These are phyloP conservation scores for Andrena minutula DNA, from an alignment of 2,888 invertebrate species.

Conservation along the genomic window DNA sequence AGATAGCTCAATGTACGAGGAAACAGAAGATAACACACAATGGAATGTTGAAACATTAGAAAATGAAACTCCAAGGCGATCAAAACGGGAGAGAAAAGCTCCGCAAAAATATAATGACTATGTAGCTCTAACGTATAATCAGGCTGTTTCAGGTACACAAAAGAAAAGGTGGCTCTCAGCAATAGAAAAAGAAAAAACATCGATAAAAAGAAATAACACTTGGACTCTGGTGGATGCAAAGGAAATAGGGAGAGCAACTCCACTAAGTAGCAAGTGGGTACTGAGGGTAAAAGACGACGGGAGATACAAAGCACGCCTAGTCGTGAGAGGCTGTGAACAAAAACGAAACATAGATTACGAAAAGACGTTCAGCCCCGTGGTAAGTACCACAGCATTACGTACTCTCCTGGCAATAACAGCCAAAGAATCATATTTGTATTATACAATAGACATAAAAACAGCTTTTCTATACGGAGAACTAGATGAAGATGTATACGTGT, in stretches of 20 bases:
- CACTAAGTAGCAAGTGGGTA: slow-evolving; percentile 18
- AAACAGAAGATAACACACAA: neutral
- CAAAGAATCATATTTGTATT: neutral
- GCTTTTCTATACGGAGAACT: neutral
- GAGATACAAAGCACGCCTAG: slow-evolving; percentile 1
- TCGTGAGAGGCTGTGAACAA: neutral
- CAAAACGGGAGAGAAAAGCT: neutral
- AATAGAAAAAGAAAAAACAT: neutral
- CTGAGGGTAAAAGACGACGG: neutral
- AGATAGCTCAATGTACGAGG: neutral
- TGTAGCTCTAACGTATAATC: neutral
- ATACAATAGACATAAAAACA: neutral
- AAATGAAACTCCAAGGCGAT: neutral
- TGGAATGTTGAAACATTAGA: neutral
- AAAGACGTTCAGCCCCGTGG: neutral
- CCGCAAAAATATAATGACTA: neutral
- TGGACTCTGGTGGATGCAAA: neutral
- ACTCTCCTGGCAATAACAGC: neutral
- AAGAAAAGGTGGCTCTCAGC: neutral
- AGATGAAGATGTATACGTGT: neutral
- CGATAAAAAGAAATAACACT: neutral
- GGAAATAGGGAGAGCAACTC: neutral
- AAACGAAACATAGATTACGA: neutral
- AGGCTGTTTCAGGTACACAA: neutral
- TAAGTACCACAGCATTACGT: neutral